phyloP scores from a whole-genome alignment of 2,113 vertebrate genomes.

The Hemichromis elongatus region DNA sequence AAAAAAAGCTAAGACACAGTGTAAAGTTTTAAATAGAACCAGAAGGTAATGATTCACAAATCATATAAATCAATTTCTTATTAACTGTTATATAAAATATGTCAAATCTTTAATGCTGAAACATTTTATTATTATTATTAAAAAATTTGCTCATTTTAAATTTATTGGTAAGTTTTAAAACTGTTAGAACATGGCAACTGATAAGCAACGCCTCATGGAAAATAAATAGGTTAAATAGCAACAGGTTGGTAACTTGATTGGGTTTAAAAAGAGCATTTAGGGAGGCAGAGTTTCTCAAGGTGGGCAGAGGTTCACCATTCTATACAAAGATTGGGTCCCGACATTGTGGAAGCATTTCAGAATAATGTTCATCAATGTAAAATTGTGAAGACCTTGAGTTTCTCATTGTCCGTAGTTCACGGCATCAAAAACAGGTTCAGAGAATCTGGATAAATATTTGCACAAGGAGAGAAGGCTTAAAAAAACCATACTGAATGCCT shows the following conservation, averaged over 20 bases:
- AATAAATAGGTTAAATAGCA: not conserved
- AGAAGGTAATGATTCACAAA: not conserved
- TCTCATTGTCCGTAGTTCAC: not conserved
- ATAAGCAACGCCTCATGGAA: not conserved
- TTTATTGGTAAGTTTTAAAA: not conserved
- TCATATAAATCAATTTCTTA: not conserved
- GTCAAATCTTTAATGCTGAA: accelerated
- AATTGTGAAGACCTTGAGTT: not conserved
- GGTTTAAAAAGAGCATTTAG: not conserved
- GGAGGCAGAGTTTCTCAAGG: not conserved
- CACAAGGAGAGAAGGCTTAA: not conserved
- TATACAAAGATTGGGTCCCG: not conserved
- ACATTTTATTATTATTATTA: not conserved
- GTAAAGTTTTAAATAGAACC: not conserved
- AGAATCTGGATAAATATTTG: not conserved
- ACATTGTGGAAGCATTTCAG: not conserved
- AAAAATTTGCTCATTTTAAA: not conserved
- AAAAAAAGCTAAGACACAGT: not conserved
- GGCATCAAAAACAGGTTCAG: not conserved
- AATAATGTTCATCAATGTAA: not conserved
- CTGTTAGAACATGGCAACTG: not conserved
- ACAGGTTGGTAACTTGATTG: not conserved
- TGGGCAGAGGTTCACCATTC: not conserved
- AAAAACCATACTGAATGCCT: accelerated
- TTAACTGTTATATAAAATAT: not conserved